phyloP scores from a whole-genome alignment of 37 sponge, comb jelly and placozoan species.

The Eunapius fragilis region DNA sequence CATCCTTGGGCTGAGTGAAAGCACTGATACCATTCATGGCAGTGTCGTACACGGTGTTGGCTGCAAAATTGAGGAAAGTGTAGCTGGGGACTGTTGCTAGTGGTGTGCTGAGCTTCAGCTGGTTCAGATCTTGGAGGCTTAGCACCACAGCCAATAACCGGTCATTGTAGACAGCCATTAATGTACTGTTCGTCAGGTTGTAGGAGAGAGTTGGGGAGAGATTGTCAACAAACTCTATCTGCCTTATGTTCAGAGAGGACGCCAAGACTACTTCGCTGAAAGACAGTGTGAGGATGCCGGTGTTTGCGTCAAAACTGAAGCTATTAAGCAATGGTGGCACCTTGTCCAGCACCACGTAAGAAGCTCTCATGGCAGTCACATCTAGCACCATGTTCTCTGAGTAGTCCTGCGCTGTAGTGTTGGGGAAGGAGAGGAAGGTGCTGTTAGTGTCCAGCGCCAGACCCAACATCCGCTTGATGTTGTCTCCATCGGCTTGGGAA shows the following conservation, averaged over 20 bases:
- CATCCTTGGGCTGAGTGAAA: conserved; percentile 28
- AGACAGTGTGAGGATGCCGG: conserved; percentile 48
- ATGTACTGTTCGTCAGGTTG: conserved; percentile 50
- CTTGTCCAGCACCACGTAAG: conserved; percentile 43
- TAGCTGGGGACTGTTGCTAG: conserved; percentile 60
- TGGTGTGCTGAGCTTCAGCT: conserved; percentile 58
- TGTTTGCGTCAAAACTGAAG: conserved; percentile 74
- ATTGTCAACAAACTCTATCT: conserved; percentile 42
- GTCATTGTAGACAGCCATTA: conserved; percentile 52
- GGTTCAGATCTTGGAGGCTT: conserved; percentile 70
- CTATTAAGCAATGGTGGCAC: conserved; percentile 45
- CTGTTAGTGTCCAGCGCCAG: conserved; percentile 56
- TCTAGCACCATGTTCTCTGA: conserved; percentile 24
- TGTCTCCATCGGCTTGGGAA: conserved; percentile 39
- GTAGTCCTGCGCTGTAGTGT: conserved; percentile 58
- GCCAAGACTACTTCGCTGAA: conserved; percentile 81
- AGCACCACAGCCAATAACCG: conserved; percentile 41
- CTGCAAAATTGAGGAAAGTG: conserved; percentile 59
- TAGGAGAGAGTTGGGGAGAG: conserved; percentile 25
- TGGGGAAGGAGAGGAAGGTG: conserved; percentile 70
- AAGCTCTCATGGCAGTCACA: conserved; percentile 39
- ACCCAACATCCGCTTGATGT: conserved; percentile 77
- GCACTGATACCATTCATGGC: conserved; percentile 54
- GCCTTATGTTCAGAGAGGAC: conserved; percentile 49
- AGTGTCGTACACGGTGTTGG: conserved; percentile 71